These are phyloP conservation scores for Stramonita haemastoma DNA, from an alignment of 2,888 invertebrate species.

Conservation along the genomic window DNA sequence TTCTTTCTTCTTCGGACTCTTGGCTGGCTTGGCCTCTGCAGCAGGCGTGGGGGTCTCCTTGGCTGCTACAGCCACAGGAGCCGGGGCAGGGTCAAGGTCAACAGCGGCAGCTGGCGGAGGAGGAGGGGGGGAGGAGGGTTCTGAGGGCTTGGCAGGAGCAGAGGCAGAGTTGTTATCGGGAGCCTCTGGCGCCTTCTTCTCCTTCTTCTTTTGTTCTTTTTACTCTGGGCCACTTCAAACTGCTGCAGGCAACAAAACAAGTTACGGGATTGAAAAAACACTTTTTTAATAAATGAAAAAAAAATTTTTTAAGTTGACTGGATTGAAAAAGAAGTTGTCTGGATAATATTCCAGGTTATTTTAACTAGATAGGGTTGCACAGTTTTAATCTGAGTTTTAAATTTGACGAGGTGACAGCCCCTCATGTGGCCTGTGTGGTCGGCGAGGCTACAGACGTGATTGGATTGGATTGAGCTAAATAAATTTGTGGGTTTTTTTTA, in stretches of 20 bases:
- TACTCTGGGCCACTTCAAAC: constrained; percentile 26
- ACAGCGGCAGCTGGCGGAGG: not conserved
- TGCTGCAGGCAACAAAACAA: not conserved
- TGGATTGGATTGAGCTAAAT: too few relatives aligned
- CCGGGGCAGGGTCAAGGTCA: not conserved
- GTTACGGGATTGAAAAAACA: not conserved
- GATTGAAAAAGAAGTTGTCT: not conserved
- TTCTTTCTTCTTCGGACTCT: constrained; percentile 45
- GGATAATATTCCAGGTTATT: not conserved
- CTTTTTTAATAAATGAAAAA: too few relatives aligned
- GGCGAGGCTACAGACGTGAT: too few relatives aligned
- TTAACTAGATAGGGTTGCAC: too few relatives aligned
- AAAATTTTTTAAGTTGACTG: too few relatives aligned
- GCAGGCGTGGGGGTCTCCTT: constrained; percentile 33
- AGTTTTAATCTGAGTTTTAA: too few relatives aligned
- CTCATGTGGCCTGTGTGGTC: too few relatives aligned
- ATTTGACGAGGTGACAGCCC: too few relatives aligned
- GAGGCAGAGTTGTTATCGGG: not conserved
- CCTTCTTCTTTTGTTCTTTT: constrained; percentile 46
- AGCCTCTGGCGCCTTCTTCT: constrained; percentile 36
- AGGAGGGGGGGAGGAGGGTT: not conserved
- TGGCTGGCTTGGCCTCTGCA: constrained; percentile 31
- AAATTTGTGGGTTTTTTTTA: too few relatives aligned
- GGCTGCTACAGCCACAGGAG: not conserved
- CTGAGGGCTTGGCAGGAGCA: not conserved